These are phyloP conservation scores for Choloepus hoffmanni DNA, from an alignment of 2,113 vertebrate species.

Conservation along the genomic window DNA sequence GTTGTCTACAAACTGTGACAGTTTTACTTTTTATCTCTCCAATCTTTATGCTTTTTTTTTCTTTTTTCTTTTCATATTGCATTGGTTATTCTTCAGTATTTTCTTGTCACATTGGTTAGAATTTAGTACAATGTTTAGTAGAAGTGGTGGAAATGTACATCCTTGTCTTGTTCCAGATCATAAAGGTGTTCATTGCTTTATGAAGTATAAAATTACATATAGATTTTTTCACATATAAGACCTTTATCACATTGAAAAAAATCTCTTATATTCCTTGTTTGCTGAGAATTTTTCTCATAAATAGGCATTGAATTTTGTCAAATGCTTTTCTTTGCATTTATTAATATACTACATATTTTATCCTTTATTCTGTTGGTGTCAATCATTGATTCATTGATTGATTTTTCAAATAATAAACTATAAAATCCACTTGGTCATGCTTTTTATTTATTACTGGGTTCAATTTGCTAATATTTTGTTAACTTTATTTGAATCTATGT, in stretches of 20 bases:
- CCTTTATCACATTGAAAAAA: background rate
- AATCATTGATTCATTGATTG: background rate
- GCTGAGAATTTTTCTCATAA: background rate
- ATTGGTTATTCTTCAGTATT: background rate
- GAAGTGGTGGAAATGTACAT: background rate
- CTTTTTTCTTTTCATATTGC: background rate
- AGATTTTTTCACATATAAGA: background rate
- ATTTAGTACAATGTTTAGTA: background rate
- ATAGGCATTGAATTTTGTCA: background rate
- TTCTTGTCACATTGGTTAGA: background rate
- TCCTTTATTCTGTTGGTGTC: background rate
- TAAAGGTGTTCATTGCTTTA: background rate
- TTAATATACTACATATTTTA: background rate
- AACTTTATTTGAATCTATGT: background rate
- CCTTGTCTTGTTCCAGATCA: background rate
- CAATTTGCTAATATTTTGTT: background rate
- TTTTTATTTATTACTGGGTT: background rate
- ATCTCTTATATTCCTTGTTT: background rate
- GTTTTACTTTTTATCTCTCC: constrained; percentile 4
- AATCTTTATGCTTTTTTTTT: background rate
- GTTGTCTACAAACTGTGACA: background rate
- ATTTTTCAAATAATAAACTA: constrained; percentile 54
- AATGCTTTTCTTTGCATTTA: background rate
- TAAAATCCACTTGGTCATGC: background rate
- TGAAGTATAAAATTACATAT: background rate